Conservation (phyloP, 2,888 invertebrate genomes). For the Phragmatobia fuliginosa region DNA sequence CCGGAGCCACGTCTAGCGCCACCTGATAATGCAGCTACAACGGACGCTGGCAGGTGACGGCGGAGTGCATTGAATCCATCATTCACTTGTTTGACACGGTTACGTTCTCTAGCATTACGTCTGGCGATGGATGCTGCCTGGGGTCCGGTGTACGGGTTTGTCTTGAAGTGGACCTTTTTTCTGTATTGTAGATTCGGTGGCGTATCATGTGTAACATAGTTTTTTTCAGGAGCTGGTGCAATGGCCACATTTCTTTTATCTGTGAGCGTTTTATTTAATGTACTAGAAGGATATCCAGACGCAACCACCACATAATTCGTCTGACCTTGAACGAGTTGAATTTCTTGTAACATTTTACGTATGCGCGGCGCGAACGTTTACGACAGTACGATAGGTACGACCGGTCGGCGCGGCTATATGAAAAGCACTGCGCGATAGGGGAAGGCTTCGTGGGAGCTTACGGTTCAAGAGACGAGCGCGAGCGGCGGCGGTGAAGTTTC, state of each 20-base stretch:
- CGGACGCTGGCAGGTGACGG: constrained; percentile 94
- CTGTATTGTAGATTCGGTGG: constrained; percentile 88
- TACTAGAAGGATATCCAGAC: constrained; percentile 80
- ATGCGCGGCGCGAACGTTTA: constrained; percentile 67
- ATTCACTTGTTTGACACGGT: constrained; percentile 98
- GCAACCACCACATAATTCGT: constrained; percentile 88
- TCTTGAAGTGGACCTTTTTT: constrained; percentile 91
- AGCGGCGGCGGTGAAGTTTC: constrained; percentile 77
- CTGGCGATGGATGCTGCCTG: constrained; percentile 95
- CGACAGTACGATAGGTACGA: constrained; percentile 64
- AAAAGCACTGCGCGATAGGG: constrained; percentile 70
- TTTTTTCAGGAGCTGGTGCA: constrained; percentile 87
- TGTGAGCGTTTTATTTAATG: constrained; percentile 80
- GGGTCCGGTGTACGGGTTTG: constrained; percentile 88
- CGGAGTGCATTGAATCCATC: constrained; percentile 96
- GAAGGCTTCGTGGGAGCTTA: constrained; percentile 70
- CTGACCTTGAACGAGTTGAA: constrained; percentile 85
- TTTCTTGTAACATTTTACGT: constrained; percentile 84
- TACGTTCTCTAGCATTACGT: constrained; percentile 97
- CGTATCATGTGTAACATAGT: constrained; percentile 83
- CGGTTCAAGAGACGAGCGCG: constrained; percentile 57
- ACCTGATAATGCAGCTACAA: constrained; percentile 90
- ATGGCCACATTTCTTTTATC: constrained; percentile 86
- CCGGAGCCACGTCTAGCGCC: constrained; percentile 91
- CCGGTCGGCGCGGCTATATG: constrained; percentile 73